Evolutionary conservation across 2,797 vertebrate species (phyloP).

Genomic region (Champsocephalus esox): DNA sequence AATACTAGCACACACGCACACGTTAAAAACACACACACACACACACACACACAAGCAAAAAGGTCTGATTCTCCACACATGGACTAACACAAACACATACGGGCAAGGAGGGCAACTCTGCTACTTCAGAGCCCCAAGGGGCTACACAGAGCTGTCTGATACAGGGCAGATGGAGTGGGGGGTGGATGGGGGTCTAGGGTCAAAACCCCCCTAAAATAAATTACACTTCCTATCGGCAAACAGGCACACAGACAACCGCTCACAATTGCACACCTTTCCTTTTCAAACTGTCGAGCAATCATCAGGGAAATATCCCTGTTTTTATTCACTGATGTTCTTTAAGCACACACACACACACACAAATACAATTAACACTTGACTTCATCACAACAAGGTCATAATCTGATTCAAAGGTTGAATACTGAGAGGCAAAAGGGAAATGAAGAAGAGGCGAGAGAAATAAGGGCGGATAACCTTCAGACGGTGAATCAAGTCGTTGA

Average conservation of each 20-base stretch:
- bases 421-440: conserved; percentile 35
- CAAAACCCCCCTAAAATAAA: conserved; percentile 74
- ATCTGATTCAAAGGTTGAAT: conserved; percentile 64
- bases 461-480: conserved; percentile 70
- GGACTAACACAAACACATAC: conserved; percentile 57
- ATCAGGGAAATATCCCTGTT: conserved; percentile 53
- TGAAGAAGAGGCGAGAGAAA: conserved; percentile 28
- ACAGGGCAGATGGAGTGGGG: conserved; percentile 67
- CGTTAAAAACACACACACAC: conserved; percentile 43
- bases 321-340: conserved; percentile 47
- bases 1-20: conserved; percentile 84
- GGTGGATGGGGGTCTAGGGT: conserved; percentile 60
- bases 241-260: conserved; percentile 19
- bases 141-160: conserved; percentile 65
- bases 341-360: conserved; percentile 26
- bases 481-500: conserved; percentile 70
- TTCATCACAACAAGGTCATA: conserved; percentile 72
- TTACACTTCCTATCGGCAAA: conserved; percentile 69
- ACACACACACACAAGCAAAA: conserved; percentile 34
- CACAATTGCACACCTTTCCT: conserved; percentile 35
- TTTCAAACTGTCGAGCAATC: conserved; percentile 66
- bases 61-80: conserved; percentile 58
- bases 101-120: conserved; percentile 62
- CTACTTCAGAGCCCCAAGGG: conserved; percentile 65
- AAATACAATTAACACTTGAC: conserved; percentile 62